Evolutionary conservation across 2,113 vertebrate species (phyloP), one percentile per base, ranked within the genome.

Genomic region (Myrmophylax atrothorax): DNA sequence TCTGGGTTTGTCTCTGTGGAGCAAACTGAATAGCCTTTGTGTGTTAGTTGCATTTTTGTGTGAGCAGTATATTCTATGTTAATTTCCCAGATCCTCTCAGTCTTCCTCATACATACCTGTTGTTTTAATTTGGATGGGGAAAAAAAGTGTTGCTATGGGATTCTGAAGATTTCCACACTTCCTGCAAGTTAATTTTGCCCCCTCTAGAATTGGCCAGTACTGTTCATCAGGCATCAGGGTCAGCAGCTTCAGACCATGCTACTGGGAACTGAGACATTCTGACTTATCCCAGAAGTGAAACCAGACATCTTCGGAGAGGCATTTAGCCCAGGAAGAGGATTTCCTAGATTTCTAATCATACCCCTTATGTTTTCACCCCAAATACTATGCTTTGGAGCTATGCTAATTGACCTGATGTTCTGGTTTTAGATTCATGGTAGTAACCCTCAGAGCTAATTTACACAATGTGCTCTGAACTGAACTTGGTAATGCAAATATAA

Each of bases 371-470:
- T 92, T 96, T 95, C 60, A 74, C 44, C 95, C 74, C 79, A 94
- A 87, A 74, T 87, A 70, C 84, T 85, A 50, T 94, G 85, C 87
- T 95, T 92, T 85, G 83, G 85, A 94, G 79, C 84, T 96, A 46
- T 96, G 89, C 90, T 97, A 95, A 97, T 96, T 97, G 96, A 97
- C 90, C 89, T 90, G 73, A 94, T 93, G 79, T 94, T 96, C 95
- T 96, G 88, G 63, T 95, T 93, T 95, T 67, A 84, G 91, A 96
- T 93, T 96, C 9, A 3, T 91, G 66, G 80, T 90, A 81, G 58
- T 90, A 93, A 91, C 87, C 85, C 68, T 94, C 85, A 84, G 94
- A 97, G 95, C 92, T 96, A 95, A 73, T 92, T 93, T 96, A 92
- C 37, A 76, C 86, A 94, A 53, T 1, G 46, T 55, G 53, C 93